Evolutionary conservation across 2,113 vertebrate species (phyloP).

Genomic region (Eptesicus fuscus): DNA sequence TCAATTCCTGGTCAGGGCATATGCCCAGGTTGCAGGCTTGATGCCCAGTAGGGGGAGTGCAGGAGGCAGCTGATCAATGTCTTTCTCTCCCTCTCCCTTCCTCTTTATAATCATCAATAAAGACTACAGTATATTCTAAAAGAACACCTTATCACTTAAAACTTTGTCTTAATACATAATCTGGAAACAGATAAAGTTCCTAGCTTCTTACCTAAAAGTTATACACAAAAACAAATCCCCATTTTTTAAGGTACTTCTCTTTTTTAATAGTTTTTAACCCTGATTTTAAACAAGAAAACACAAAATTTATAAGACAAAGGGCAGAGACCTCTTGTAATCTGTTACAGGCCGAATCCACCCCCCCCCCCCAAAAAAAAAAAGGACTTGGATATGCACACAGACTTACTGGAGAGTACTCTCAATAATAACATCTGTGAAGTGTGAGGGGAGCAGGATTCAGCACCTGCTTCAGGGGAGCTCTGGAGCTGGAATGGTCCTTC

Average conservation of each 20-base stretch:
- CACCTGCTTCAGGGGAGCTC: too few species aligned
- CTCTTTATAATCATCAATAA: too few species aligned
- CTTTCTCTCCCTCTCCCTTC: too few species aligned
- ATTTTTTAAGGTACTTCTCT: not conserved
- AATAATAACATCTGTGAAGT: too few species aligned
- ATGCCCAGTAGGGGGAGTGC: too few species aligned
- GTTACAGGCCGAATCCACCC: not conserved
- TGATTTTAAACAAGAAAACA: not conserved
- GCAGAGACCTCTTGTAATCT: not conserved
- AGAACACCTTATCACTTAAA: not conserved
- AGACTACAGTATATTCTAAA: too few species aligned
- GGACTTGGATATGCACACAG: not conserved
- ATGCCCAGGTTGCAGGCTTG: too few species aligned
- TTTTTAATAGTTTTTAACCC: not conserved
- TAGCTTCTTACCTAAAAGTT: not conserved
- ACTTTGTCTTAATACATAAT: not conserved
- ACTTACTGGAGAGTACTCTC: not conserved
- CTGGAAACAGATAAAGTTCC: not conserved
- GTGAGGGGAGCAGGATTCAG: rapidly evolving
- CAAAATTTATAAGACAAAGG: not conserved
- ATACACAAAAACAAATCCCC: not conserved
- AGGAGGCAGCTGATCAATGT: too few species aligned
- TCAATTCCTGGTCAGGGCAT: not conserved
- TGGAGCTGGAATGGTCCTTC: not conserved
- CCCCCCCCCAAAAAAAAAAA: too few species aligned